Base-by-base conservation (phyloP, 2,888 invertebrate genomes). In the Leucoma salicis region DNA sequence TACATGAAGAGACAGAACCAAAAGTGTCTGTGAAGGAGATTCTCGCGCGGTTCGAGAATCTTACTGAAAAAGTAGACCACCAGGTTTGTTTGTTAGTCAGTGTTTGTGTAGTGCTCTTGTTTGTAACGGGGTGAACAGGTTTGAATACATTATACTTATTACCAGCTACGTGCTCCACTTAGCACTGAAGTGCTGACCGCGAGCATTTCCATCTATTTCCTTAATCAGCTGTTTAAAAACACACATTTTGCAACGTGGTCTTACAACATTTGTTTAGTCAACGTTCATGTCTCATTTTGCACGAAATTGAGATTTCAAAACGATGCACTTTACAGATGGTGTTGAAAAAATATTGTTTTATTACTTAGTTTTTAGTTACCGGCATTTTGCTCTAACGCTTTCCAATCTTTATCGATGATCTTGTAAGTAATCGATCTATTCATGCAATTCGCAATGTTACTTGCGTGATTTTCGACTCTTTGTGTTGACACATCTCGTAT, bases 1-100 rank as follows among this genome's bases (percentile, higher is more conserved):
- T 95, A 52, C 92, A 94, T 44, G 95, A 95, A 77, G 95, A 95
- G 67, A 92, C 92, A 24, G 95, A 95, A 73, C 93, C 93, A n/a
- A 95, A 96, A 85, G 92, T 95, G 66, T 95, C 95, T 52, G 95
- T 95, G 53, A 94, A 94, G 73, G 95, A 95, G 72, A 95, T 96
- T 59, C 89, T 95, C 62, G 95, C 95, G 39, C 91, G 95, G 53
- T 96, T 96, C 81, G 96, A 95, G 81, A 93, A 93, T 70, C 89
- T 94, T 57, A 91, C 80, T 47, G 87, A 90, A 62, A 91, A 89
- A 63, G 78, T 79, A 58, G 84, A 90, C 51, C 62, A 54, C 42
- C 73, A 73, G 73, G 73, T 73, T n/a, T n/a, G n/a, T n/a, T n/a
- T n/a, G n/a, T n/a, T n/a, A 71, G 71, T 52, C 40, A 46, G 64